Conservation (phyloP, 2,113 vertebrate genomes). For the Deroptyus accipitrinus region DNA sequence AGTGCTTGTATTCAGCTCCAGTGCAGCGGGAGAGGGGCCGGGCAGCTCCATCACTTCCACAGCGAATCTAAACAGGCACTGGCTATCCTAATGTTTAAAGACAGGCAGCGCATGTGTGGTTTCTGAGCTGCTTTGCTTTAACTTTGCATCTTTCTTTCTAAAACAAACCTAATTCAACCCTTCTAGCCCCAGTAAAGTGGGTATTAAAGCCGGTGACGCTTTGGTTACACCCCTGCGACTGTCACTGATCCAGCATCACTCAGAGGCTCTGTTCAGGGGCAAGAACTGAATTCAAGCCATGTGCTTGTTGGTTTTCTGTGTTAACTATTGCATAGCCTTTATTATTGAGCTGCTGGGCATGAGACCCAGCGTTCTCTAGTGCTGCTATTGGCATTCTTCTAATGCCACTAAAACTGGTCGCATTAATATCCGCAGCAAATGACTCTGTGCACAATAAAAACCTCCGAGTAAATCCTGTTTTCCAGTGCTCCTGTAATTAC, state of each 20-base stretch:
- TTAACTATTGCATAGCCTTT: background rate
- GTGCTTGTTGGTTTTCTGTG: background rate
- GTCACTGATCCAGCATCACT: fast-evolving
- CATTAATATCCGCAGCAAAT: background rate
- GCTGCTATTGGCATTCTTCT: background rate
- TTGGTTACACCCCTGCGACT: background rate
- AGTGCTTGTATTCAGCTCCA: fast-evolving
- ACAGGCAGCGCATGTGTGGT: background rate
- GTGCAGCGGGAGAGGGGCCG: fast-evolving
- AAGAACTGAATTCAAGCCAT: background rate
- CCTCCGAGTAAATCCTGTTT: conserved; percentile 2
- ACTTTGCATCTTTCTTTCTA: background rate
- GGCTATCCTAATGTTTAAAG: background rate
- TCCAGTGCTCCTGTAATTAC: conserved; percentile 26
- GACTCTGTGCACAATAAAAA: background rate
- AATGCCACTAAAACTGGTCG: background rate
- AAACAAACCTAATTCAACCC: background rate
- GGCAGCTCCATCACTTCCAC: background rate
- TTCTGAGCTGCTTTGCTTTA: background rate
- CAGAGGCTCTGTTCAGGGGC: background rate
- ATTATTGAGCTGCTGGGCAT: background rate
- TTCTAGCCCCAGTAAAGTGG: fast-evolving
- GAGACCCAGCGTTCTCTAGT: background rate
- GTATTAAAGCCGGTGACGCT: fast-evolving
- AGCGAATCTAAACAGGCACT: background rate